These are phyloP conservation scores for Melieria omissa DNA, from an alignment of 2,888 invertebrate species.

Conservation along the genomic window DNA sequence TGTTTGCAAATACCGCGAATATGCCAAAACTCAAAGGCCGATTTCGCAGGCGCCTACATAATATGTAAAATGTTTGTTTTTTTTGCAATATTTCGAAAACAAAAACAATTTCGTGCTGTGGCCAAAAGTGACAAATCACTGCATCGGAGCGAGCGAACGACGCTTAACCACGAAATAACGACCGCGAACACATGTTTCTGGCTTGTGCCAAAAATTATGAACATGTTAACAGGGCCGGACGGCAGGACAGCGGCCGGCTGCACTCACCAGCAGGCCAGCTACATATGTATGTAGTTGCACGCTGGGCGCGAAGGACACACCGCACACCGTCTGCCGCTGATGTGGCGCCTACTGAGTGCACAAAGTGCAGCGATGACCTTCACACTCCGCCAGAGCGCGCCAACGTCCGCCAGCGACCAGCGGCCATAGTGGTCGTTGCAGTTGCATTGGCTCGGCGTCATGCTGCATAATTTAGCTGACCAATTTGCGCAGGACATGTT, in stretches of 20 bases:
- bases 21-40: too few relatives aligned
- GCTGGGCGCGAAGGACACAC: too few relatives aligned
- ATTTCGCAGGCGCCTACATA: too few relatives aligned
- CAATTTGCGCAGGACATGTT: conserved; percentile 52
- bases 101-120: conserved; percentile 39
- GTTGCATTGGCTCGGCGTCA: conserved; percentile 36
- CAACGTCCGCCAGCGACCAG: too few relatives aligned
- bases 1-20: too few relatives aligned
- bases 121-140: conserved; percentile 61
- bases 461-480: conserved; percentile 60
- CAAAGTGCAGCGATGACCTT: conserved; percentile 41
- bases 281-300: too few relatives aligned
- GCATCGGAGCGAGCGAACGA: conserved; percentile 32
- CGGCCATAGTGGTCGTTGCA: conserved; percentile 15
- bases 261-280: not conserved
- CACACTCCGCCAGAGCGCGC: conserved; percentile 43
- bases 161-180: conserved; percentile 58
- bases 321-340: not conserved
- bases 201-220: conserved; percentile 47
- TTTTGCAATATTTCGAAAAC: conserved; percentile 1
- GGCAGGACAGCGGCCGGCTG: conserved; percentile 19
- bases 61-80: not conserved
- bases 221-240: conserved; percentile 38
- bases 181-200: conserved; percentile 64
- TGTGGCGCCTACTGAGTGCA: conserved; percentile 17